These are phyloP conservation scores for Nasonia giraulti DNA, from an alignment of 1,140 invertebrate genomes.

Conservation along the genomic window DNA sequence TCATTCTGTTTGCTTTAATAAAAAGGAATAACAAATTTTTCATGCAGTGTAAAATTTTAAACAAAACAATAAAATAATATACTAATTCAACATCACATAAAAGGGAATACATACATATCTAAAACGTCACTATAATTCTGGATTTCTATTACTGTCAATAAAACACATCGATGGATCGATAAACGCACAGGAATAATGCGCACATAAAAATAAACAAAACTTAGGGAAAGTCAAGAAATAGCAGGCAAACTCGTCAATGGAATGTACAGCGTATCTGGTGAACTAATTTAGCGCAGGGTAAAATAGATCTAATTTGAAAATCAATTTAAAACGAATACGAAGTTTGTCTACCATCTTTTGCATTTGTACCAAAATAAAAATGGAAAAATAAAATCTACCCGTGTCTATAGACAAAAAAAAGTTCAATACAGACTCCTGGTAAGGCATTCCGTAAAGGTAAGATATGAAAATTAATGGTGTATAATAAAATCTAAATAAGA, in stretches of 20 bases:
- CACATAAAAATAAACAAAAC: slow-evolving; percentile 46
- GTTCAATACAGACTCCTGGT: slow-evolving; percentile 56
- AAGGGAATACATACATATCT: not conserved
- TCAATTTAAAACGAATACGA: not conserved
- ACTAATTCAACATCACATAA: slow-evolving; percentile 6
- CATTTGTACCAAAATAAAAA: slow-evolving; percentile 32
- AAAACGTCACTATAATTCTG: not conserved
- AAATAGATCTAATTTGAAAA: not conserved
- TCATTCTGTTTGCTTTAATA: slow-evolving; percentile 18
- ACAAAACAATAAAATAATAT: slow-evolving; percentile 8
- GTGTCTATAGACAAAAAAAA: slow-evolving; percentile 55
- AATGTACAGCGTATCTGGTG: not conserved
- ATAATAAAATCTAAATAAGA: slow-evolving; percentile 47
- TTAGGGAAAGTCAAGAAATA: slow-evolving; percentile 47
- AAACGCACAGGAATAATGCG: not conserved
- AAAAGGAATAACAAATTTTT: not conserved
- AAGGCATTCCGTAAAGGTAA: slow-evolving; percentile 59
- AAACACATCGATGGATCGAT: not conserved
- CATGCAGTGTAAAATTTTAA: slow-evolving; percentile 38
- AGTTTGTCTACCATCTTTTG: slow-evolving; percentile 27
- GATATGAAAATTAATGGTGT: slow-evolving; percentile 32
- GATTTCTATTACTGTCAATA: not conserved
- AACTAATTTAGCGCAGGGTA: not conserved
- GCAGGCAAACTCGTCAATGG: not conserved
- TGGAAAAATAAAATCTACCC: slow-evolving; percentile 34